These are phyloP conservation scores for Tauraco hartlaubi DNA, from an alignment of 2,797 vertebrate genomes.

Conservation along the genomic window DNA sequence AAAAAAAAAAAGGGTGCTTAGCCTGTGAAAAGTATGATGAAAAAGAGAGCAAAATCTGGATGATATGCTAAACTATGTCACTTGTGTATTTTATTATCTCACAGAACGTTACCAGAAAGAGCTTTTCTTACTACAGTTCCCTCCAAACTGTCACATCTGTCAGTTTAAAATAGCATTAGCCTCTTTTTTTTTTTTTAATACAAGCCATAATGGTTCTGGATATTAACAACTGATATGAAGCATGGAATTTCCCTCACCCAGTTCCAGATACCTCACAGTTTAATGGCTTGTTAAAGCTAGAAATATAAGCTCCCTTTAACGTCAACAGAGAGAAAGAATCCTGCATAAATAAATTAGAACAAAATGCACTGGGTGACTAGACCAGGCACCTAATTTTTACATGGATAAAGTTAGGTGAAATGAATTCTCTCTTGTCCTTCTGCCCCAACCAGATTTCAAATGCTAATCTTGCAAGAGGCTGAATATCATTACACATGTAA, in stretches of 20 bases:
- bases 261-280: not conserved
- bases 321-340: not conserved
- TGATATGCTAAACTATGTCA: not conserved
- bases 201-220: fast-evolving
- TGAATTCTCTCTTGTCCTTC: not conserved
- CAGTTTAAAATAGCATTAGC: not conserved
- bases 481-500: not conserved
- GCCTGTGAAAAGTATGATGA: not conserved
- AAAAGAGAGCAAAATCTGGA: not conserved
- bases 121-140: not conserved
- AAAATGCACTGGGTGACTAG: not conserved
- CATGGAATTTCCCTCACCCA: fast-evolving
- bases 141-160: not conserved
- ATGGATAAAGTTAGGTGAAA: not conserved
- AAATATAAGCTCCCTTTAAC: not conserved
- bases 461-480: not conserved
- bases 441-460: not conserved
- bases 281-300: not conserved
- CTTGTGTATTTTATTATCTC: not conserved
- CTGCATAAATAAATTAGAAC: not conserved
- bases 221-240: not conserved
- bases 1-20: not conserved
- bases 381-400: not conserved
- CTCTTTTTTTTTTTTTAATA: not conserved
- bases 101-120: not conserved